Base-by-base conservation (phyloP, 2,113 vertebrate genomes). In the Burhinus oedicnemus region DNA sequence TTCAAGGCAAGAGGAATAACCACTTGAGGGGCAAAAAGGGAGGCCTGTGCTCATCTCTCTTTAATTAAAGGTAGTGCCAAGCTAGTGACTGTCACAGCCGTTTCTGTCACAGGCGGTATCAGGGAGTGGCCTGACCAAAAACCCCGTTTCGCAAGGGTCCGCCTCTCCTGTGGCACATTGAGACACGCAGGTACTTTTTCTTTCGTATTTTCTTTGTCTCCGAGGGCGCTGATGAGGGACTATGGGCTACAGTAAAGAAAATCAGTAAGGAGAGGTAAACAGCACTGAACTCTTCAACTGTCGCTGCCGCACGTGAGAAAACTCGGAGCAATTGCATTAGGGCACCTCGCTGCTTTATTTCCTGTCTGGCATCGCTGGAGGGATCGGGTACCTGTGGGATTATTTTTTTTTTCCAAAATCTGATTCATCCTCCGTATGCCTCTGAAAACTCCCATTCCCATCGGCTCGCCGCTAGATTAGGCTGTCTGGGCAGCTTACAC, bases 401-500 rank as follows among this genome's bases (percentile, higher is more conserved):
- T 91, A 12, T 4, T 14, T 42, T 71, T 18, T 66, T 22, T 22
- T 7, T 9, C 11, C 15, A 16, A 84, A 91, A 87, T 10, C 69
- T 91, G 90, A 92, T 94, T 94, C 45, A 84, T 89, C 89, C 66
- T 87, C 83, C 3, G 3, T 76, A 42, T 83, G 66, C 89, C 83
- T 88, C 68, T 92, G 93, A 93, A 88, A 87, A 62, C 82, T 86
- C 81, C 91, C 47, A 5, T 64, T 97, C 76, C 87, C 70, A 11
- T 68, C 38, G 57, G 76, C 95, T 97, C 47, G 1, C 91, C 9
- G 0, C 90, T 88, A 90, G 85, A 97, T 95, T 83, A 82, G 66
- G 64, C 84, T 92, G 79, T 96, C 96, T 94, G 94, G 91, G 95
- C 91, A 95, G 94, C 78, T 96, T 71, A 40, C 45, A 7, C 44